Percentiles rank a stretch among this genome's conserved stretches.
Evolutionary conservation across 2,888 invertebrate species (phyloP).

Genomic region (Acronicta alni): DNA sequence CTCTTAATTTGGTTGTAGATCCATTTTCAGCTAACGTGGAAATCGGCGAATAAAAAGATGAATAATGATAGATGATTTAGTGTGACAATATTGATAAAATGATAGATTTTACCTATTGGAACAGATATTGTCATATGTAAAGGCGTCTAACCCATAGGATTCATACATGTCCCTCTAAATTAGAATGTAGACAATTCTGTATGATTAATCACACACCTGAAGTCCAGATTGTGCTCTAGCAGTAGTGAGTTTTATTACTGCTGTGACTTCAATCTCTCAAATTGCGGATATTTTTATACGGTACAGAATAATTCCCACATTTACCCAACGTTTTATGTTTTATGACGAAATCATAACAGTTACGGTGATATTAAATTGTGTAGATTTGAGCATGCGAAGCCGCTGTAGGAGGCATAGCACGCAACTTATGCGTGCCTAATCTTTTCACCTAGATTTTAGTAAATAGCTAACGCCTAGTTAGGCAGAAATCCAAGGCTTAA

Average conservation of each 20-base stretch:
- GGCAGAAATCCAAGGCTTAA: conserved; percentile 11
- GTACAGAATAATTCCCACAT: conserved; percentile 27
- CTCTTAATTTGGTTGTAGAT: not conserved
- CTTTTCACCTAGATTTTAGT: conserved; percentile 57
- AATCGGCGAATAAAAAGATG: too few relatives aligned
- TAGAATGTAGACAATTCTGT: too few relatives aligned
- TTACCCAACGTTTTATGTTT: conserved; percentile 45
- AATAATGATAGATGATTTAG: too few relatives aligned
- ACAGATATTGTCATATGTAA: too few relatives aligned
- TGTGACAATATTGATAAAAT: too few relatives aligned
- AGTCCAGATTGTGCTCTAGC: not conserved
- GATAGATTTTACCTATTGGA: too few relatives aligned
- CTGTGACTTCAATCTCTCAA: conserved; percentile 6
- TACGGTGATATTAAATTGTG: conserved; percentile 64
- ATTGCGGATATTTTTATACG: conserved; percentile 18
- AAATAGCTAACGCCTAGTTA: conserved; percentile 27
- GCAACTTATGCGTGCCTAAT: conserved; percentile 56
- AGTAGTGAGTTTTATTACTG: conserved; percentile 1
- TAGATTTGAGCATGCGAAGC: conserved; percentile 63
- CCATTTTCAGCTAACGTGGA: too few relatives aligned
- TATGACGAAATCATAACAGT: conserved; percentile 61
- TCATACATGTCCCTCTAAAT: too few relatives aligned
- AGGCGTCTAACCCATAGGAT: too few relatives aligned
- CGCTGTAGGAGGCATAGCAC: conserved; percentile 48
- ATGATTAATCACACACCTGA: not conserved